These are phyloP conservation scores for Scortum barcoo DNA, from an alignment of 2,113 vertebrate genomes.

Conservation along the genomic window DNA sequence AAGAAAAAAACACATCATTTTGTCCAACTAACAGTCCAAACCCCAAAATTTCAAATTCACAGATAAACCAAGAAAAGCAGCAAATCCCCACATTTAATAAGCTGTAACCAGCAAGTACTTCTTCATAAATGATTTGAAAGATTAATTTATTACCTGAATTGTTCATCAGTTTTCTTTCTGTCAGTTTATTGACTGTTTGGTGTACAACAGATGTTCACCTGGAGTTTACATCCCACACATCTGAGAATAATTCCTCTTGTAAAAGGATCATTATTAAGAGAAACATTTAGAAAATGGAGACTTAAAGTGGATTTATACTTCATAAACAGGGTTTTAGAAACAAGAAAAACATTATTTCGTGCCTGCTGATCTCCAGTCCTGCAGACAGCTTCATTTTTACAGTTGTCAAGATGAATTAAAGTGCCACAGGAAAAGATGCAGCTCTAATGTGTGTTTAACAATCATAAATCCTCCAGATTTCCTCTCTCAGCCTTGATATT, in stretches of 20 bases:
- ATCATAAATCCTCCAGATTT: not conserved
- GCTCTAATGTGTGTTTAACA: not conserved
- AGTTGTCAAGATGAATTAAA: not conserved
- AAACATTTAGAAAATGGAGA: too few relatives aligned
- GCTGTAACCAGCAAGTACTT: not conserved
- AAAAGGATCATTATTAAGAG: not conserved
- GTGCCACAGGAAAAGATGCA: not conserved
- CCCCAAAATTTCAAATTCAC: too few relatives aligned
- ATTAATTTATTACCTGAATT: not conserved
- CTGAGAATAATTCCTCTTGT: too few relatives aligned
- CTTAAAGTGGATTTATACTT: too few relatives aligned
- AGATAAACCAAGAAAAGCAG: not conserved
- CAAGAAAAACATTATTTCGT: not conserved
- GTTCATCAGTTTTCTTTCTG: too few relatives aligned
- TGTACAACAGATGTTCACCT: not conserved
- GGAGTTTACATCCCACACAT: not conserved
- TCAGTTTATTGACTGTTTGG: not conserved
- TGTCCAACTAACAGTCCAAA: too few relatives aligned
- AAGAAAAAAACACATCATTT: too few relatives aligned
- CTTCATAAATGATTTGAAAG: not conserved
- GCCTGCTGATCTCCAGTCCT: not conserved
- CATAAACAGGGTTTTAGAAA: too few relatives aligned
- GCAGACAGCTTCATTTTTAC: not conserved
- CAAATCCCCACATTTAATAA: not conserved
- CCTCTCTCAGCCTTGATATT: not conserved